phyloP scores from a whole-genome alignment of 2,888 invertebrate genomes.

The Drosophila helvetica region DNA sequence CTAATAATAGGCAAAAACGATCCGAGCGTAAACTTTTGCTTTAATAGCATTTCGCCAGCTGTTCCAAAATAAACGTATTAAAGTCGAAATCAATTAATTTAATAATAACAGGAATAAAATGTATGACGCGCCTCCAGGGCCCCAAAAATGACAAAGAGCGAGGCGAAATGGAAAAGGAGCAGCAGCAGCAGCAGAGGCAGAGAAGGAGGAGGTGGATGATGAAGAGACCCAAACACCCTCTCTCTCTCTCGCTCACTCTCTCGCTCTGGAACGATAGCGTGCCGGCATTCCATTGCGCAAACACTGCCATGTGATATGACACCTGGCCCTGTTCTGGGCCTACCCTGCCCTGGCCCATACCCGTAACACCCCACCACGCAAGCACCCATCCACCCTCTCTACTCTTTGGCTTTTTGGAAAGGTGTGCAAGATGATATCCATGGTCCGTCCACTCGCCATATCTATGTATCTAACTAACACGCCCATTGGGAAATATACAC shows the following conservation, averaged over 20 bases:
- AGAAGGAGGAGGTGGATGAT: conserved; percentile 5
- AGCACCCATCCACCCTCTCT: conserved; percentile 11
- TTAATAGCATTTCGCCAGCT: conserved; percentile 62
- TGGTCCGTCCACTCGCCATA: conserved; percentile 39
- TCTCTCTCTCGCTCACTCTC: conserved; percentile 12
- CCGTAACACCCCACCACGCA: background rate
- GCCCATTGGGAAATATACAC: conserved; percentile 67
- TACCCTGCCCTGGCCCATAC: conserved; percentile 6
- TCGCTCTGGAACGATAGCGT: conserved; percentile 49
- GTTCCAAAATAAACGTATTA: conserved; percentile 61
- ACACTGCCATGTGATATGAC: conserved; percentile 55
- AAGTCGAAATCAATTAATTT: conserved; percentile 68
- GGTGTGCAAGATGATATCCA: conserved; percentile 57
- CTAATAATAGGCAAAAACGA: conserved; percentile 56
- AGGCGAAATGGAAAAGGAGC: conserved; percentile 21
- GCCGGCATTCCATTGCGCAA: conserved; percentile 65
- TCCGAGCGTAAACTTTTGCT: conserved; percentile 56
- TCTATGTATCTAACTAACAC: conserved; percentile 56
- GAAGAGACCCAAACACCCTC: conserved; percentile 19
- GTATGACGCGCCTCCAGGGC: conserved; percentile 25
- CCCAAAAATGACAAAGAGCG: conserved; percentile 38
- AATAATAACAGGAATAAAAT: conserved; percentile 63
- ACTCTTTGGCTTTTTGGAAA: conserved; percentile 41
- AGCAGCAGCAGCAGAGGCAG: conserved; percentile 23
- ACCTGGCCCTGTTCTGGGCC: too few species aligned